Evolutionary conservation across 2,888 invertebrate genomes (phyloP).

Genomic region (Crepidodera aurea): DNA sequence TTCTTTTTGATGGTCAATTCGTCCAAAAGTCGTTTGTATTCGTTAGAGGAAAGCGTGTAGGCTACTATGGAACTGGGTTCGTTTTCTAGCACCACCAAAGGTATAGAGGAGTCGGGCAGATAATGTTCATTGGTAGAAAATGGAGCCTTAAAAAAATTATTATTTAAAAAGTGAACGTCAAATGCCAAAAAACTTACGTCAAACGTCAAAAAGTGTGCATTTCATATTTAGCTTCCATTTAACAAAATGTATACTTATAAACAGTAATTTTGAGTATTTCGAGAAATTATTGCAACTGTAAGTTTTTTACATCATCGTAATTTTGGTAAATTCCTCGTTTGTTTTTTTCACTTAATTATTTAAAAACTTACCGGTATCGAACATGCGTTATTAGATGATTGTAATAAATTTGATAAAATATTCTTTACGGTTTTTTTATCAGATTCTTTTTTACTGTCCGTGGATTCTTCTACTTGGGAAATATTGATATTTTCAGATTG

Average conservation of each 20-base stretch:
- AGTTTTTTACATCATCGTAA: no score
- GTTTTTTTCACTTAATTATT: slow-evolving; percentile 61
- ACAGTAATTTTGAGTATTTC: no score
- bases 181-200: no score
- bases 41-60: slow-evolving; percentile 76
- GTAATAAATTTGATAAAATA: slow-evolving; percentile 73
- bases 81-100: slow-evolving; percentile 78
- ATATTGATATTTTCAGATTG: slow-evolving; percentile 59
- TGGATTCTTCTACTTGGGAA: slow-evolving; percentile 51
- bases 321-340: no score
- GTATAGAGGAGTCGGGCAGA: slow-evolving; percentile 68
- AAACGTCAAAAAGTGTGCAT: no score
- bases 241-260: no score
- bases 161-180: no score
- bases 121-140: slow-evolving; percentile 76
- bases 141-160: slow-evolving; percentile 63
- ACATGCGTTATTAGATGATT: slow-evolving; percentile 63
- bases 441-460: slow-evolving; percentile 59
- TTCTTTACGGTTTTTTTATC: slow-evolving; percentile 72
- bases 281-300: no score
- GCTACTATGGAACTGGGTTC: slow-evolving; percentile 88
- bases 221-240: no score
- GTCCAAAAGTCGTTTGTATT: slow-evolving; percentile 72
- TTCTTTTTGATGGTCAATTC: slow-evolving; percentile 56
- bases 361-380: slow-evolving; percentile 58